phyloP scores from a whole-genome alignment of 2,888 invertebrate genomes.

The Spicauda simplicius region DNA sequence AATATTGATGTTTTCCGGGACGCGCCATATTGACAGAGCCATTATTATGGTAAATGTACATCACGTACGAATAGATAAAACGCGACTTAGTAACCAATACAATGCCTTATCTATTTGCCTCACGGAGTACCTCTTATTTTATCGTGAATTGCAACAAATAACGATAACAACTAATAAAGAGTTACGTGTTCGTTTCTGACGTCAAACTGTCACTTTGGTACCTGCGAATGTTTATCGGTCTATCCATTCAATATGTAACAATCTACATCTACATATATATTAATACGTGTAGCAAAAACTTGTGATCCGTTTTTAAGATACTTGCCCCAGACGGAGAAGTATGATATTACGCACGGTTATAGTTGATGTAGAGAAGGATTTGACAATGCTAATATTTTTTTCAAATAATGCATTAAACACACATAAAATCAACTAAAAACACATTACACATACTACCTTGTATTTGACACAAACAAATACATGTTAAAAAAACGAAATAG shows the following conservation, averaged over 20 bases:
- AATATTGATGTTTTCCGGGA: constrained; percentile 10
- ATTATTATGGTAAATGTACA: constrained; percentile 19
- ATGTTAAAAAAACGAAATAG: no score
- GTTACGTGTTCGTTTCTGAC: constrained; percentile 61
- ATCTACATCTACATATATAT: no score
- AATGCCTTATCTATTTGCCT: constrained; percentile 56
- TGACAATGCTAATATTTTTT: no score
- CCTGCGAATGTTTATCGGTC: constrained; percentile 18
- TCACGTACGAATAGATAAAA: constrained; percentile 30
- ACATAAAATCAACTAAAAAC: no score
- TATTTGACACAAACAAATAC: no score
- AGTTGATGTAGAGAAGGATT: no score
- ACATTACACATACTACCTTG: no score
- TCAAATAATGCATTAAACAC: no score
- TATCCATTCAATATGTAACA: not conserved
- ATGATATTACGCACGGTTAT: no score
- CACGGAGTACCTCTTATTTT: constrained; percentile 67
- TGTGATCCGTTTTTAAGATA: no score
- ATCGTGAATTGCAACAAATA: constrained; percentile 69
- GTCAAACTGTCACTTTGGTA: constrained; percentile 49
- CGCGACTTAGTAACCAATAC: constrained; percentile 54
- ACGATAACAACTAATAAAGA: constrained; percentile 69
- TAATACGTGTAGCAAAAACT: no score
- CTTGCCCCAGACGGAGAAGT: no score
- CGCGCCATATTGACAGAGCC: constrained; percentile 3